phyloP scores from a whole-genome alignment of 2,113 vertebrate species.

The Parus major region DNA sequence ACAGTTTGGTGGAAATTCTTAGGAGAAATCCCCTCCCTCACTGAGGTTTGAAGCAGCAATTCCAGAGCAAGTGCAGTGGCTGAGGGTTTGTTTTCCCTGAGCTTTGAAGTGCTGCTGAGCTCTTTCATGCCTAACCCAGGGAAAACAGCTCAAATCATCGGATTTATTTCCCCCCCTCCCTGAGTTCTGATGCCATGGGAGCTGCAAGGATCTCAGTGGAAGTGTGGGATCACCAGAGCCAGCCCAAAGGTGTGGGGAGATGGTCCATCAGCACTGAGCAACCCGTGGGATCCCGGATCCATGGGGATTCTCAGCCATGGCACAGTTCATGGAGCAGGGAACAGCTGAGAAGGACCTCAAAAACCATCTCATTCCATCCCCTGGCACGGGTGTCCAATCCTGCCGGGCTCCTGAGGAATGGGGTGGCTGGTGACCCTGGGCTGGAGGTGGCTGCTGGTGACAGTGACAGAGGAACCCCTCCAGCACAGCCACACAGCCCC shows the following conservation, averaged over 20 bases:
- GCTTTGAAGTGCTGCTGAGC: not conserved
- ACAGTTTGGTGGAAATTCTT: not conserved
- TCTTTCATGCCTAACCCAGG: not conserved
- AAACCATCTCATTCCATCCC: not conserved
- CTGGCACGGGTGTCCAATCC: rapidly evolving
- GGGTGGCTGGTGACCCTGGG: not conserved
- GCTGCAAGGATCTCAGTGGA: not conserved
- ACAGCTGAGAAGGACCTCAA: not conserved
- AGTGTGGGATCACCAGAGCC: not conserved
- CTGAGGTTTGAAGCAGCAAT: not conserved
- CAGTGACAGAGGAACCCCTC: not conserved
- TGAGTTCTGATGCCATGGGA: rapidly evolving
- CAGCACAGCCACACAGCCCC: not conserved
- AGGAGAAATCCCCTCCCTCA: not conserved
- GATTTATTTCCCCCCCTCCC: rapidly evolving
- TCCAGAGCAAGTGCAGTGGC: not conserved
- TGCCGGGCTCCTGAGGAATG: rapidly evolving
- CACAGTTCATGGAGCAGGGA: not conserved
- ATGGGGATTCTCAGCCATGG: not conserved
- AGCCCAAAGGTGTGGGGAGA: not conserved
- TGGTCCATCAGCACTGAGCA: not conserved
- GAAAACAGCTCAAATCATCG: not conserved
- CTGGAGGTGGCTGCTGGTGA: not conserved
- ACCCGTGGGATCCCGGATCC: rapidly evolving
- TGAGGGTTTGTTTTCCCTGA: no score